These are phyloP conservation scores for Diogma glabrata DNA, from an alignment of 2,888 invertebrate genomes.

Conservation along the genomic window DNA sequence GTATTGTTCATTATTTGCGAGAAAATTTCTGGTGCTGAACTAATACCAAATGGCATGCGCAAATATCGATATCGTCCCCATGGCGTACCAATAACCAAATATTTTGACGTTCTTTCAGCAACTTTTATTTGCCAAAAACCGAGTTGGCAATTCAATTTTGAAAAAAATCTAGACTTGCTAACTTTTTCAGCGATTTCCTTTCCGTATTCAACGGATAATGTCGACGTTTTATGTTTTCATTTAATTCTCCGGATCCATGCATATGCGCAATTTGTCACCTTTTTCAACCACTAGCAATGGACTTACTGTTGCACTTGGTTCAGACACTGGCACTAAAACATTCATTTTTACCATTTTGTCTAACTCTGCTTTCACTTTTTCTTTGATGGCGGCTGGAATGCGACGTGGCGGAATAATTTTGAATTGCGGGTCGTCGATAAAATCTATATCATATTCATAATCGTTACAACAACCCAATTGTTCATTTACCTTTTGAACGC, in stretches of 20 bases:
- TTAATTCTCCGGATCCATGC: not conserved
- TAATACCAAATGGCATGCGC: too few relatives aligned
- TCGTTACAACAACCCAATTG: too few relatives aligned
- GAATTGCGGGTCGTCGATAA: too few relatives aligned
- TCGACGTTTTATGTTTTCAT: not conserved
- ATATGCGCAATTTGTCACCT: not conserved
- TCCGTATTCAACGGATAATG: not conserved
- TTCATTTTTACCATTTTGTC: not conserved
- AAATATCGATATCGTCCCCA: too few relatives aligned
- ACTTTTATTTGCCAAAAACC: too few relatives aligned
- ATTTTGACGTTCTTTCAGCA: too few relatives aligned
- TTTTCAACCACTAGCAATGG: not conserved
- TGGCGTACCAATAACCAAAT: too few relatives aligned
- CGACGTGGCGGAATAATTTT: constrained; percentile 1
- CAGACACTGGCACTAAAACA: not conserved
- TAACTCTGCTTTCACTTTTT: too few relatives aligned
- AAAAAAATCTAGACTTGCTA: not conserved
- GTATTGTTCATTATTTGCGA: too few relatives aligned
- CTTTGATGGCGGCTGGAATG: not conserved
- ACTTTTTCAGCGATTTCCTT: not conserved
- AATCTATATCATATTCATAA: too few relatives aligned
- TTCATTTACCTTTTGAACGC: too few relatives aligned
- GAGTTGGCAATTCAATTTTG: not conserved
- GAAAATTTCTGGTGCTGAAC: too few relatives aligned
- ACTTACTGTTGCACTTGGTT: not conserved